Evolutionary conservation across 2,113 vertebrate species (phyloP), one percentile per base, ranked within the genome.

Genomic region (Megalops atlanticus): DNA sequence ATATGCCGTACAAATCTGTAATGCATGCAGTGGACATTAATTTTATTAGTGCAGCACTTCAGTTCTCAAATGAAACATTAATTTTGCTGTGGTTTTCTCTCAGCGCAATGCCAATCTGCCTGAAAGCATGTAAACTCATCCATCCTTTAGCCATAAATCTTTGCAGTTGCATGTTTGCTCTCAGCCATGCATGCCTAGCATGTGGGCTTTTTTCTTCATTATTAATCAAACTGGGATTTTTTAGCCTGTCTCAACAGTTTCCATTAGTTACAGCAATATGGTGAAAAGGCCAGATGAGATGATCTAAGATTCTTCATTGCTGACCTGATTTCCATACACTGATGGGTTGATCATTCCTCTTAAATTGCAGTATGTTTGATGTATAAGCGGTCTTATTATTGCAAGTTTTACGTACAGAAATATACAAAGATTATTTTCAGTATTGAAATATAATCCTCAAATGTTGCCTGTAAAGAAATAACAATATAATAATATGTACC

Each of bases 1-100:
- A 91, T 89, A 92, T 89, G 91, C 88, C 89, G 85, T 86, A 84
- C 88, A 87, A 78, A 87, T 88, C 87, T 86, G 82, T 81, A 72
- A 81, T 8, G 74, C 27, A 31, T n/a, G 31, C n/a, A n/a, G n/a
- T n/a, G 31, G 4, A 31, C 58, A 64, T 64, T n/a, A 27, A 64
- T 64, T 64, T 64, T 64, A 64, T 64, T 64, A 64, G 58, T n/a
- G 12, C n/a, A 64, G 58, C 27, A 31, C 58, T 64, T 64, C 58
- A 31, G 58, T 24, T 64, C 31, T 11, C 58, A 11, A 31, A 11
- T 64, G 58, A 64, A 64, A 31, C 54, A 31, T 64, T 64, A 31
- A 64, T 64, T 64, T 45, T 64, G 58, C n/a, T 64, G n/a, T 64
- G 58, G 58, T 11, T 64, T 64, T 64, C n/a, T 7, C 58, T 64